A percentile compares a stretch with the other conserved stretches of the same genome.
phyloP scores from a whole-genome alignment of 2,113 vertebrate species.

The Tylochromis polylepis region DNA sequence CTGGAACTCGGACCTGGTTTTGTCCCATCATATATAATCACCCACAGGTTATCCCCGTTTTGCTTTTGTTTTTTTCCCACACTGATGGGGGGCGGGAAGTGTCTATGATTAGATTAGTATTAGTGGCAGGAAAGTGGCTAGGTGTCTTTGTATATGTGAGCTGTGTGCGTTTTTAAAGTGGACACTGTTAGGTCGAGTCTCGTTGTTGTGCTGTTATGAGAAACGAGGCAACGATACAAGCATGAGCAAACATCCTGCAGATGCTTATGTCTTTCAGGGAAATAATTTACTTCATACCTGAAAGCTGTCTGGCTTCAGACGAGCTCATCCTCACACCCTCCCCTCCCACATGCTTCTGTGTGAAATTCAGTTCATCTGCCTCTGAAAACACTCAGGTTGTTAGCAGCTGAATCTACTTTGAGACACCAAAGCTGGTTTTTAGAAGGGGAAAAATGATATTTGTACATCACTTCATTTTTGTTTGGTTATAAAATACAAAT shows the following conservation, averaged over 20 bases:
- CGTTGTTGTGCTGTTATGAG: neutral
- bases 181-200: neutral
- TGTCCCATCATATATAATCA: neutral
- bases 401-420: neutral
- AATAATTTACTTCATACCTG: neutral
- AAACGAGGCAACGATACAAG: neutral
- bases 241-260: neutral
- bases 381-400: neutral
- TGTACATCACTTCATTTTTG: neutral
- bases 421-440: neutral
- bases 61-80: neutral
- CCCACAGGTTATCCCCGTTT: neutral
- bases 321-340: neutral
- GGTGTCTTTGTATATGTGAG: neutral
- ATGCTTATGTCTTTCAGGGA: neutral
- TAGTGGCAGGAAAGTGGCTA: slow-evolving; percentile 9
- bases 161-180: neutral
- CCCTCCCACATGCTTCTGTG: neutral
- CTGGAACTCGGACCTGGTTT: slow-evolving; percentile 9
- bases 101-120: slow-evolving; percentile 6
- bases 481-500: neutral
- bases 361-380: neutral
- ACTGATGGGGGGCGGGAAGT: neutral
- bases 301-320: neutral
- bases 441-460: neutral